phyloP scores from a whole-genome alignment of 2,797 vertebrate species.

The Sparus aurata region DNA sequence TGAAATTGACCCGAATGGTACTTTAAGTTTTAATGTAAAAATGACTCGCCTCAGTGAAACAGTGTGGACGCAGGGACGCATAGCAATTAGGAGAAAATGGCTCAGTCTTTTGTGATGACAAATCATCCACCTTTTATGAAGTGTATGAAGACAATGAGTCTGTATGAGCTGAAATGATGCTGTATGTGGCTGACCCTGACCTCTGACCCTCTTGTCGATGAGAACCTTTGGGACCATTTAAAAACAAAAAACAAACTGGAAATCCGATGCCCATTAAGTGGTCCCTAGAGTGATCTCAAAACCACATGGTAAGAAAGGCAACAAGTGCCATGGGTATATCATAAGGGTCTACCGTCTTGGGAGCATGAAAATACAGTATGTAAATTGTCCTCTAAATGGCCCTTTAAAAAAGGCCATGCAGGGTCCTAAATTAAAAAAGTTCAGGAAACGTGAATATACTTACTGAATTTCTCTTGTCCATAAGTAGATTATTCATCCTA shows the following conservation, averaged over 20 bases:
- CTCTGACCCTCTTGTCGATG: constrained; percentile 10
- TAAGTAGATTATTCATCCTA: not conserved
- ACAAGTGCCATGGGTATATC: not conserved
- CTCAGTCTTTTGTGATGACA: constrained; percentile 16
- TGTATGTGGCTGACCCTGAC: not conserved
- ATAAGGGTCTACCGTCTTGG: not conserved
- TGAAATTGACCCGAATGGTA: constrained; percentile 26
- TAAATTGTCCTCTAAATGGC: not conserved
- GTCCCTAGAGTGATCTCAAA: not conserved
- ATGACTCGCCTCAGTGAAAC: constrained; percentile 29
- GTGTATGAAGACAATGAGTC: not conserved
- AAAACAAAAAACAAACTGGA: not conserved
- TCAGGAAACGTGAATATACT: not conserved
- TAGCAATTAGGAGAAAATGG: constrained; percentile 40
- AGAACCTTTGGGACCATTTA: not conserved
- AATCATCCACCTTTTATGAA: not conserved
- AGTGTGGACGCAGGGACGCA: not conserved
- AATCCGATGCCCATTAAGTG: not conserved
- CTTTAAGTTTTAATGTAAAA: constrained; percentile 45
- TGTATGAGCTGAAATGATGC: not conserved
- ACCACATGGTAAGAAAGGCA: too few species aligned
- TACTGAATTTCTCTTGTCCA: not conserved
- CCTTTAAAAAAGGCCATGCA: not conserved
- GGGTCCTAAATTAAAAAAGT: not conserved
- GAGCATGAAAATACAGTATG: not conserved